Percentiles rank a stretch among this genome's conserved stretches.
Conservation (phyloP, 2,888 invertebrate genomes). For the Hetaerina titia region DNA sequence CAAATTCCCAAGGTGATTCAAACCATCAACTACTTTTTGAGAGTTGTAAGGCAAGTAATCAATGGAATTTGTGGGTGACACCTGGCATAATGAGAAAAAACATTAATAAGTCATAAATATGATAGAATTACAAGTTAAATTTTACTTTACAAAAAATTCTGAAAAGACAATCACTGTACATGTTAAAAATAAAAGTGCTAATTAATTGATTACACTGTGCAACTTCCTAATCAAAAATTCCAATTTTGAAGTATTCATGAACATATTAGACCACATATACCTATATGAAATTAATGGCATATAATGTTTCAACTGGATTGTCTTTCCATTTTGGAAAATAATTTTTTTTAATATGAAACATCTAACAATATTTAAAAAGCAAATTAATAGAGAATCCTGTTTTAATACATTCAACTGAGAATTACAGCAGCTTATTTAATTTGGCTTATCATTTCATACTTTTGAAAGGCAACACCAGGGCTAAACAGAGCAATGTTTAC, state of each 20-base stretch:
- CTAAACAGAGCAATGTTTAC: background rate
- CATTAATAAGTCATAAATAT: slow-evolving; percentile 20
- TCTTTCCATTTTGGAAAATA: background rate
- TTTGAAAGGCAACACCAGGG: background rate
- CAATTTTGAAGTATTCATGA: background rate
- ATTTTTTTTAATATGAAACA: no score
- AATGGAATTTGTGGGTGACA: slow-evolving; percentile 78
- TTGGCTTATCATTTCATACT: background rate
- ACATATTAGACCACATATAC: background rate
- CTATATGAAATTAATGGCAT: background rate
- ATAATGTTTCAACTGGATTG: background rate
- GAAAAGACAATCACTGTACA: background rate
- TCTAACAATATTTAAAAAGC: no score
- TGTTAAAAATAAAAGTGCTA: slow-evolving; percentile 1
- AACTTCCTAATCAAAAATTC: background rate
- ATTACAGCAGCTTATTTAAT: background rate
- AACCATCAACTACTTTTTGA: slow-evolving; percentile 79
- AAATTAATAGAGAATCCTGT: no score
- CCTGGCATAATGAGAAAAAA: slow-evolving; percentile 73
- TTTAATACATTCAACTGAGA: background rate
- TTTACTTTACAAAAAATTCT: background rate
- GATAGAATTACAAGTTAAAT: background rate
- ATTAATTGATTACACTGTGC: background rate
- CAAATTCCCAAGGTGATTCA: slow-evolving; percentile 81
- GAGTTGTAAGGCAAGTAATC: slow-evolving; percentile 82